Percentiles rank a stretch among this genome's conserved stretches.
Evolutionary conservation across 2,888 invertebrate genomes (phyloP).

Genomic region (Diploptera punctata): DNA sequence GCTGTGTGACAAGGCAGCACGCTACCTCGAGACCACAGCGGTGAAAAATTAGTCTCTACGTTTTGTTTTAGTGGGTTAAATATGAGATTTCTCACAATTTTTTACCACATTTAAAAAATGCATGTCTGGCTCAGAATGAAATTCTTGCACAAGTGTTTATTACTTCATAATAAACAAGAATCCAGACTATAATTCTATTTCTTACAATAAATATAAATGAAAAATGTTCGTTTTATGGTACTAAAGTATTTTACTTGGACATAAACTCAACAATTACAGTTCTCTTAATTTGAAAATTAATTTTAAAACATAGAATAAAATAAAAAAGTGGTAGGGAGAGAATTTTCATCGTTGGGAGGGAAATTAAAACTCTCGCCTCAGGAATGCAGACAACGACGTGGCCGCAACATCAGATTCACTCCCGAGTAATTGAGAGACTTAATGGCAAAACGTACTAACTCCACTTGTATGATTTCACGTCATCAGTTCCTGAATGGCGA

Average conservation of each 20-base stretch:
- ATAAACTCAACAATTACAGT: conserved; percentile 23
- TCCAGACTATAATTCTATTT: background rate
- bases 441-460: background rate
- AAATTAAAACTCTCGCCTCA: conserved; percentile 19
- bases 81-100: conserved; percentile 1
- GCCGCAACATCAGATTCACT: background rate
- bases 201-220: background rate
- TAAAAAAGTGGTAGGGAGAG: too few relatives aligned
- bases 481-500: too few relatives aligned
- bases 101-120: background rate
- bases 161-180: conserved; percentile 10
- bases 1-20: too few relatives aligned
- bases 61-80: too few relatives aligned
- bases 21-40: too few relatives aligned
- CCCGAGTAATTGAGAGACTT: background rate
- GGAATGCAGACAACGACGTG: conserved; percentile 12
- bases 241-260: background rate
- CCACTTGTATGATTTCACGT: too few relatives aligned
- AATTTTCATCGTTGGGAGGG: background rate
- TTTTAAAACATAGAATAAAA: conserved; percentile 10
- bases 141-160: conserved; percentile 11
- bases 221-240: background rate
- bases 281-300: conserved; percentile 15
- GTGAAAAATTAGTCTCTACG: too few relatives aligned
- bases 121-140: background rate